Conservation (phyloP, 2,888 invertebrate genomes). For the Gastracanthus pulcherrimus region DNA sequence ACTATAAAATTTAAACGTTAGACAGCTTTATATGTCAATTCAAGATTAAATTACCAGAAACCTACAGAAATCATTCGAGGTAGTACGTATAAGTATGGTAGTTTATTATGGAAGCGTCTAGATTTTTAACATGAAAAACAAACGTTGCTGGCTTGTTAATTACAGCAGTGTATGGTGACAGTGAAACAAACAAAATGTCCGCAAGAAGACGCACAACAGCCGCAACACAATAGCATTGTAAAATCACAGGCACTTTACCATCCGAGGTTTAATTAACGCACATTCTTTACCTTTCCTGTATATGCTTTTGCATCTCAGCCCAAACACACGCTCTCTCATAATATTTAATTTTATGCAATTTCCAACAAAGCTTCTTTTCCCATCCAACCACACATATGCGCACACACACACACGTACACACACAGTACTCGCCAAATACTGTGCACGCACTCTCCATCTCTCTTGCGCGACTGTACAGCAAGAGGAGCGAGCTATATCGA, state of each 20-base stretch:
- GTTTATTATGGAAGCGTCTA: too few species aligned
- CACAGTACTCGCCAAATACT: neutral
- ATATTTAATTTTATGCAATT: conserved; percentile 10
- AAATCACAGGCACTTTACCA: neutral
- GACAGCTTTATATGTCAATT: too few species aligned
- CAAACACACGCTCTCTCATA: neutral
- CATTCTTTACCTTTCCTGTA: neutral
- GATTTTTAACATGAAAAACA: too few species aligned
- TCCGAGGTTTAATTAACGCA: neutral
- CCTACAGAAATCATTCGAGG: too few species aligned
- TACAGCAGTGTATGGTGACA: too few species aligned
- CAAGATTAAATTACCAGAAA: too few species aligned
- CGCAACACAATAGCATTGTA: neutral
- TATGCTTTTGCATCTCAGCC: neutral
- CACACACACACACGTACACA: conserved; percentile 9
- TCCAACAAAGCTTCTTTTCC: neutral
- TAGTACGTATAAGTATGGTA: too few species aligned
- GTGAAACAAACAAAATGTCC: neutral
- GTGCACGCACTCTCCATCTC: neutral
- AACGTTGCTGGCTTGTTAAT: too few species aligned
- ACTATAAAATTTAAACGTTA: too few species aligned
- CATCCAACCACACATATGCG: neutral
- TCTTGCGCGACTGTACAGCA: conserved; percentile 55
- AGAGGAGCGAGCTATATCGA: conserved; percentile 68
- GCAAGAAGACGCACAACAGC: neutral